These are phyloP conservation scores for Scytalopus superciliaris DNA, from an alignment of 2,113 vertebrate genomes.

Conservation along the genomic window DNA sequence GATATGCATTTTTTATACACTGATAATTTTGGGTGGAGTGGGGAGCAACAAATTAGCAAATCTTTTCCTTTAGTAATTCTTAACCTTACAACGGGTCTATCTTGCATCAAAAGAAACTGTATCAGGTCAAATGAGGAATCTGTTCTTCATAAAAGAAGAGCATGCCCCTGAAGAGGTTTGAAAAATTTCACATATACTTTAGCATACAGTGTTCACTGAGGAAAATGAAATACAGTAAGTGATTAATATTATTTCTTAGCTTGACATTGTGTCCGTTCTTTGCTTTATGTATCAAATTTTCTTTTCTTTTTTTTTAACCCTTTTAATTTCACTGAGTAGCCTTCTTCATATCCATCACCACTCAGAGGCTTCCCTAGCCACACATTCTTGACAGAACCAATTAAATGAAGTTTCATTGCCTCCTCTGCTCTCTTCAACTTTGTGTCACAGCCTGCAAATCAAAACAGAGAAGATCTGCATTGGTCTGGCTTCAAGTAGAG, in stretches of 20 bases:
- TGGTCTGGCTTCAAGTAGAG: neutral
- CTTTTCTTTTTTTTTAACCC: neutral
- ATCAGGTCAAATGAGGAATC: neutral
- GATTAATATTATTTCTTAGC: neutral
- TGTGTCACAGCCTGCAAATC: neutral
- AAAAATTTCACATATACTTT: neutral
- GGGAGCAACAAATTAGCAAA: neutral
- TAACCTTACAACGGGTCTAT: neutral
- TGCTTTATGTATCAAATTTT: neutral
- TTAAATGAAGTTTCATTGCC: neutral
- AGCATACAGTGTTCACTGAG: neutral
- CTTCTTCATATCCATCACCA: neutral
- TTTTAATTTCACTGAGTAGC: neutral
- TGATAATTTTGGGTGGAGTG: rapidly evolving
- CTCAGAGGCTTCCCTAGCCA: neutral
- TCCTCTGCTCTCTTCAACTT: neutral
- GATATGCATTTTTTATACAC: neutral
- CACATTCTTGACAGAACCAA: neutral
- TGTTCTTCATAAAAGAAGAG: neutral
- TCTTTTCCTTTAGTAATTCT: neutral
- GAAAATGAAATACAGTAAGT: neutral
- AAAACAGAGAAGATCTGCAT: neutral
- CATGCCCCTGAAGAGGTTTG: neutral
- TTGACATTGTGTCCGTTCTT: neutral
- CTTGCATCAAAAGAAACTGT: neutral